Evolutionary conservation across 2,797 vertebrate genomes (phyloP), one percentile per base, ranked within the genome.

Genomic region (Mormyrops boulengeri): DNA sequence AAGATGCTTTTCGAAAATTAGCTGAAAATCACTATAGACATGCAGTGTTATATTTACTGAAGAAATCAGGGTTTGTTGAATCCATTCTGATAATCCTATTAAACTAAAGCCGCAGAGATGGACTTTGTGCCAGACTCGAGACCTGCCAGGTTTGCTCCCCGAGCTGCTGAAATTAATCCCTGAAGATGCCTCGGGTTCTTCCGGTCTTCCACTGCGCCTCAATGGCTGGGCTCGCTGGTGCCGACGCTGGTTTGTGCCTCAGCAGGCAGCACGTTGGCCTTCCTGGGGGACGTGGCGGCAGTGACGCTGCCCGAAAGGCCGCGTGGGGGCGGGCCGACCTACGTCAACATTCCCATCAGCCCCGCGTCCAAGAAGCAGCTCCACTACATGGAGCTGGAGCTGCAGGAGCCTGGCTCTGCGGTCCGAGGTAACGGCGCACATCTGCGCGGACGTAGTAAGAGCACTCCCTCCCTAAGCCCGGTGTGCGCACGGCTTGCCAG

Each of bases 271-370:
- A 69, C 91, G 89, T 93, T 94, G 49, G 93, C 90, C 88, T 92
- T 91, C 66, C 93, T 91, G 22, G 87, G 87, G 90, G 95, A 95
- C 87, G 87, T 90, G 52, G 91, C 41, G 0, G 62, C 44, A 41
- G 26, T 9, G 30, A 5, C 4, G 4, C 30, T 14, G 87, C 14
- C 57, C 88, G 95, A 96, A 62, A 89, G 94, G 91, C 91, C 89
- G 38, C 91, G 92, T 47, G 86, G 93, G 0, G 95, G 96, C 92
- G 90, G 80, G 8, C 93, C 93, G 77, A 97, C 96, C 90, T 98
- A 98, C 44, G 94, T 97, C 90, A 98, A 97, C 94, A 94, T 98
- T 94, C 97, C 97, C 8, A 91, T 95, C 91, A 97, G 97, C 92
- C 96, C 96, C 3, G 92, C 93, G 14, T 95, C 96, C 66, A 95